Base-by-base conservation (phyloP, 2,113 vertebrate species). In the Chaetodon auriga region DNA sequence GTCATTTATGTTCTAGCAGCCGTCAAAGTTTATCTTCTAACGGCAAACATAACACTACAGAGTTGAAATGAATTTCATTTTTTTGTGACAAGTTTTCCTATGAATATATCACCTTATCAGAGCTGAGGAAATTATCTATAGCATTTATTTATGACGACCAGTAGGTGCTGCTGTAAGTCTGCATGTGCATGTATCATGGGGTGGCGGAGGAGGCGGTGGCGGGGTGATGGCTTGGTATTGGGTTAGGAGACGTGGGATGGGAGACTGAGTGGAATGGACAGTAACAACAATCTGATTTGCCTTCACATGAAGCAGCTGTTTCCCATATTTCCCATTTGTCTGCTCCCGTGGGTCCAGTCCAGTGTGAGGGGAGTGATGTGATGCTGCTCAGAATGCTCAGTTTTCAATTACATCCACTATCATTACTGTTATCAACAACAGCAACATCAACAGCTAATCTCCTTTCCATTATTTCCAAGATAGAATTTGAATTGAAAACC, bases 141-240 rank as follows among this genome's bases (percentile, higher is more conserved):
- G 89, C 88, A 89, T 84, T 79, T 75, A 84, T 89, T 78, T 10
- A 45, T 49, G 19, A n/a, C 11, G 9, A 15, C 90, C 94, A 92
- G 89, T 90, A 92, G 93, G 85, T 93, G 94, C 2, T 78, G 93
- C 94, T 93, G 79, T 85, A 89, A 77, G 60, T 81, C 91, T 92
- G 89, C 70, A 74, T 90, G 82, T 84, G 14, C 51, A 54, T 81
- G 43, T 7, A n/a, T 68, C 53, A 46, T 57, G 48, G 30, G 49
- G 11, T 7, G 10, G 46, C 13, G 14, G 19, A 58, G 2, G 36
- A 6, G n/a, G 48, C 23, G 2, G 13, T 18, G 19, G 38, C 15
- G 36, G 57, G 25, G 3, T 55, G 36, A 49, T 60, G 38, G 55
- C 60, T 82, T 19, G 16, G 62, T 36, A 21, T 41, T 58, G 80